Conservation (phyloP, 2,888 invertebrate species). For the Physocephala rufipes region DNA sequence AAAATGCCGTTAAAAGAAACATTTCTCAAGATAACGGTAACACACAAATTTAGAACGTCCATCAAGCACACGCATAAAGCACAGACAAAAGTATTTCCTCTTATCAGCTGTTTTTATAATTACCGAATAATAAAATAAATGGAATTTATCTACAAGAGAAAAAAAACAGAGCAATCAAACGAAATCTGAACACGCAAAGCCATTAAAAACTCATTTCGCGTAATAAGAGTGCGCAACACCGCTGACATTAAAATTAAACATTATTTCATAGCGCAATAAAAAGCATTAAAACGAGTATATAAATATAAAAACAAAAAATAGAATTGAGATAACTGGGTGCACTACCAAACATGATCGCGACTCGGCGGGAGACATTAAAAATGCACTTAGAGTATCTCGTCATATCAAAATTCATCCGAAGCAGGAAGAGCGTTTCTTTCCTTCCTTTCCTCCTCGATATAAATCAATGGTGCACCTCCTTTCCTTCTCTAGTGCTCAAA, state of each 20-base stretch:
- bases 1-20: not conserved
- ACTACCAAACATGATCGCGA: not conserved
- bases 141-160: too few relatives aligned
- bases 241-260: slow-evolving; percentile 13
- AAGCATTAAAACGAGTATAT: slow-evolving; percentile 13
- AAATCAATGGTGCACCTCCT: too few relatives aligned
- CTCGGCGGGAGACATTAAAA: slow-evolving; percentile 20
- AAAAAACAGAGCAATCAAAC: too few relatives aligned
- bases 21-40: not conserved
- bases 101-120: too few relatives aligned
- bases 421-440: slow-evolving; percentile 2
- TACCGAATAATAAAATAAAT: too few relatives aligned
- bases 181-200: not conserved
- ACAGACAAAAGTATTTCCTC: too few relatives aligned
- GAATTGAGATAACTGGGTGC: not conserved
- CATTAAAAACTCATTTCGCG: not conserved
- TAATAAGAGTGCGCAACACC: too few relatives aligned
- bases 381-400: not conserved
- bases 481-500: slow-evolving; percentile 8
- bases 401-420: not conserved
- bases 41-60: not conserved
- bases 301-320: not conserved
- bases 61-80: too few relatives aligned
- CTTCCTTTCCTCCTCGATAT: too few relatives aligned
- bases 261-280: not conserved